Evolutionary conservation across 2,113 vertebrate genomes (phyloP), one percentile per base, ranked within the genome.

Genomic region (Zosterops lateralis): DNA sequence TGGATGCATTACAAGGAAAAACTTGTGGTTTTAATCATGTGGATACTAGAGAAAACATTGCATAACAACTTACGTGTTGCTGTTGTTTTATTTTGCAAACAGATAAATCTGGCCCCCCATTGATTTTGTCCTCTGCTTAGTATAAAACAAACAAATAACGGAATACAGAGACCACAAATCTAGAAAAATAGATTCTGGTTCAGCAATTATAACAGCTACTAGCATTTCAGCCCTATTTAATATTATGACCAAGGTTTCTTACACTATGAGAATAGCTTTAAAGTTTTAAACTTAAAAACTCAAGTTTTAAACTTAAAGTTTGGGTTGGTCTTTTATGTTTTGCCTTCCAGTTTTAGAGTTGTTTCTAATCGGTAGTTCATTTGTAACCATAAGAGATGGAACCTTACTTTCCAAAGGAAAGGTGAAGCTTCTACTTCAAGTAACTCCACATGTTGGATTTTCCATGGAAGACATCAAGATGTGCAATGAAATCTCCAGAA

Each of bases 11-110:
- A 80, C 81, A 92, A 92, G 94, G 84, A 73, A 92, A 95, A 96
- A 73, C 78, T 92, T 92, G 47, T 93, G 94, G 11, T 85, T 74
- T 91, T 94, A 93, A 93, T 95, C 72, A 95, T 66, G 71, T 66
- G 79, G 34, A 80, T 90, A 58, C 38, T 70, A 72, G 38, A 70
- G 71, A 90, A 94, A 88, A 54, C 72, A 90, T 93, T 96, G 79
- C 90, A 67, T 86, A 96, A 92, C 42, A 68, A 83, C 50, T 85
- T 87, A 38, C 0, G 9, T 47, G 72, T 61, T 75, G 50, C 45
- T 87, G 45, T 48, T 70, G 73, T 89, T 94, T 87, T 91, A 79
- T 93, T 54, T 91, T 47, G 44, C 88, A 89, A 93, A 93, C 60
- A 90, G 74, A 71, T 47, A 60, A 45, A 89, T 45, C 32, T 36